Evolutionary conservation across 2,113 vertebrate species (phyloP).

Genomic region (Chloropsis cyanopogon): DNA sequence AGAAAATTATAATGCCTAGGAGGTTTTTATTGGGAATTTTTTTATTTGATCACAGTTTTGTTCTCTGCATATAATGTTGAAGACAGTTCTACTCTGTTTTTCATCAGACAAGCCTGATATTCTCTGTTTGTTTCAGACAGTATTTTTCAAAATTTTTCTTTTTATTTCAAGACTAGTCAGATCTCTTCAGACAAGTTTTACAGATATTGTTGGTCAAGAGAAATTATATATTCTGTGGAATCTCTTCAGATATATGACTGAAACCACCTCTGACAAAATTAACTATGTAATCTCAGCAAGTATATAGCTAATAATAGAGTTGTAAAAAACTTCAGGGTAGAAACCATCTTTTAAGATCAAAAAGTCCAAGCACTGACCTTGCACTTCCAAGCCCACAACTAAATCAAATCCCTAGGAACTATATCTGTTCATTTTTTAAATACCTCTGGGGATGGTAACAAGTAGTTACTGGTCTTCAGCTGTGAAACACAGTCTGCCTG

Average conservation of each 20-base stretch:
- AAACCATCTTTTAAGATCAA: not conserved
- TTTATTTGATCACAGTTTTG: not conserved
- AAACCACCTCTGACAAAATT: not conserved
- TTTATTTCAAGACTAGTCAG: not conserved
- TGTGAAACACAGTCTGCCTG: not conserved
- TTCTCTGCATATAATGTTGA: not conserved
- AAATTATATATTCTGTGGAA: not conserved
- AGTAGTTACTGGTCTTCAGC: not conserved
- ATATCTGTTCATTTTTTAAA: not conserved
- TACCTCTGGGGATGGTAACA: not conserved
- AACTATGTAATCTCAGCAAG: not conserved
- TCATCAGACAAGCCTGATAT: not conserved
- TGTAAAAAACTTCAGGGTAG: not conserved
- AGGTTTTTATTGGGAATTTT: not conserved
- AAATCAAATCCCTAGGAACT: not conserved
- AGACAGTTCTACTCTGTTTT: not conserved
- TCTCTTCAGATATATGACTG: not conserved
- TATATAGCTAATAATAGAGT: not conserved
- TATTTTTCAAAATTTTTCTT: not conserved
- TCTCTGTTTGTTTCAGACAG: not conserved
- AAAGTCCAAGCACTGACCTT: not conserved
- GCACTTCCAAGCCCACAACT: not conserved
- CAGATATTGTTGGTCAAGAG: not conserved
- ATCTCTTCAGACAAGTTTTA: not conserved
- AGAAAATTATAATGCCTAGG: not conserved